Base-by-base conservation (phyloP, 2,888 invertebrate genomes). In the Cantharis flavilabris region DNA sequence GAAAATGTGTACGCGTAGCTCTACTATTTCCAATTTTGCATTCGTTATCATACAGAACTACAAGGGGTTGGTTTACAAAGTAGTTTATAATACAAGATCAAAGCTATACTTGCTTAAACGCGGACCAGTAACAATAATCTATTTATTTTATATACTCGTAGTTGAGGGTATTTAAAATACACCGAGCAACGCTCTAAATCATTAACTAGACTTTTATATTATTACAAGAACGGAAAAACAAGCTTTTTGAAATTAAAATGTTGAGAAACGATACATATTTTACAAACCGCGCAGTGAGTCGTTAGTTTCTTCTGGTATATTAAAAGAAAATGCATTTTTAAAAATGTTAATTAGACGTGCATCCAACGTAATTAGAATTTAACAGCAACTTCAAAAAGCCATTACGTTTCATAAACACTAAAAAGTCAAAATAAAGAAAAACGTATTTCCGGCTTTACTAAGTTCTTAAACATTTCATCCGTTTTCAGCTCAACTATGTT, bases 381-480 rank as follows among this genome's bases (percentile, higher is more conserved):
- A 77, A 77, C 63, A 78, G 75, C 75, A 79, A 76, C 76, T 79
- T 74, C 63, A 76, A 73, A 79, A 81, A 80, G 80, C 80, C 79
- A 79, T 80, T 81, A 81, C 80, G 79, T 75, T 72, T 73, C 78
- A 72, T 77, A 72, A 74, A 79, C 77, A 76, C 75, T 77, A 73
- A 76, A 67, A 80, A 79, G 80, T 80, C 79, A 71, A 73, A 62
- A 78, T 77, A 80, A 81, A 79, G 82, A 83, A 83, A 81, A 81
- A 81, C 81, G 82, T 83, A 82, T 82, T 83, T 83, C 83, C 83
- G 82, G 83, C 80, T 81, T 79, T 80, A 80, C 80, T 75, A 82
- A 83, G 80, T 83, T 83, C 83, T 82, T 83, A 83, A 83, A 82
- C 83, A 81, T 81, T 81, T 81, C 81, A 80, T 82, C 83, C 83